A percentile compares a stretch with the other conserved stretches of the same genome.
phyloP scores from a whole-genome alignment of 2,113 vertebrate genomes.

The Silurus meridionalis region DNA sequence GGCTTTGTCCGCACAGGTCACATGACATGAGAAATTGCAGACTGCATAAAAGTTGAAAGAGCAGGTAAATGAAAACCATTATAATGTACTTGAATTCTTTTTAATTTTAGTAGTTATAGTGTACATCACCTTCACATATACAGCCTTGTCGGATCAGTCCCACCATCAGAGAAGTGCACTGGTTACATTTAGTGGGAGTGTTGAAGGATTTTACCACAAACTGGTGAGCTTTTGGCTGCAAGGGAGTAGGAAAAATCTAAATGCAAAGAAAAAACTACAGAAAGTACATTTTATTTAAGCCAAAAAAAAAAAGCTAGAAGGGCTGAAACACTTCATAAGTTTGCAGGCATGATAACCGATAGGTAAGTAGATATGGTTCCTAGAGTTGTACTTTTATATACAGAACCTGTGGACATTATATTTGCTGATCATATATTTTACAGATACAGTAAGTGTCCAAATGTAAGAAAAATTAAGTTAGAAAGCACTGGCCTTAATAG shows the following conservation, averaged over 20 bases:
- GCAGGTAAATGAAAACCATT: conserved; percentile 1
- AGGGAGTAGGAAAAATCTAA: background rate
- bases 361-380: background rate
- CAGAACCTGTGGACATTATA: background rate
- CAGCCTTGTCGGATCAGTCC: conserved; percentile 96
- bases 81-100: background rate
- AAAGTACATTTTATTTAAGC: background rate
- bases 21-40: conserved; percentile 97
- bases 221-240: conserved; percentile 95
- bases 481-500: background rate
- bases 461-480: background rate
- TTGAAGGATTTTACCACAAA: conserved; percentile 95
- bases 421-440: background rate
- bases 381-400: background rate
- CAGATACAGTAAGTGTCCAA: background rate
- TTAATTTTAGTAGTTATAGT: background rate
- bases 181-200: conserved; percentile 93
- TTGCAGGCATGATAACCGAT: background rate
- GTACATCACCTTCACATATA: conserved; percentile 89
- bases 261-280: background rate
- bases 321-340: background rate
- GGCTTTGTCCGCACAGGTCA: conserved; percentile 97
- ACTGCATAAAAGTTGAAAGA: conserved; percentile 68
- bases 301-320: background rate
- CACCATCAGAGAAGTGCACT: conserved; percentile 97